Percentiles rank a stretch among this genome's conserved stretches.
phyloP scores from a whole-genome alignment of 2,797 vertebrate species.

The Manis pentadactyla region DNA sequence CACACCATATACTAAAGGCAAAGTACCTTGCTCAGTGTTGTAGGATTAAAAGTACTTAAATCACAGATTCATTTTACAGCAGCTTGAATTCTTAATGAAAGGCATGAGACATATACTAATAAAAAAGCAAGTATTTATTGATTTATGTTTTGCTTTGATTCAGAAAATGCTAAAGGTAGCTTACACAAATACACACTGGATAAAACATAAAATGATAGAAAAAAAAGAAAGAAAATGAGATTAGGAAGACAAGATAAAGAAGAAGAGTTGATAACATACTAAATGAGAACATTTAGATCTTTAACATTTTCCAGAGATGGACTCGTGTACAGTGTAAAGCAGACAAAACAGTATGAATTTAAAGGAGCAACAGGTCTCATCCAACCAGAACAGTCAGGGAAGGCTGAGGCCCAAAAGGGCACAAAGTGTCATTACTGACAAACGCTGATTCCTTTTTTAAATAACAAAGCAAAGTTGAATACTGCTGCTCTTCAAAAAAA shows the following conservation, averaged over 20 bases:
- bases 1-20: not conserved
- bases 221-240: not conserved
- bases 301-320: not conserved
- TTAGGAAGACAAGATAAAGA: not conserved
- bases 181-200: slow-evolving; percentile 1
- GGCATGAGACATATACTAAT: not conserved
- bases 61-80: not conserved
- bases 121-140: not conserved
- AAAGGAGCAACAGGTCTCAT: not conserved
- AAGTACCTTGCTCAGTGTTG: not conserved
- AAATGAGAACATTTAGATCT: not conserved
- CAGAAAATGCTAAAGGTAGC: not conserved
- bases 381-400: not conserved
- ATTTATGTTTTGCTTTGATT: slow-evolving; percentile 12
- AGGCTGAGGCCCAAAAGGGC: not conserved
- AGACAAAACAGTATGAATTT: not conserved
- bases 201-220: slow-evolving; percentile 6
- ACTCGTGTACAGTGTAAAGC: not conserved
- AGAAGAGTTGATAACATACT: not conserved
- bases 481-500: not conserved
- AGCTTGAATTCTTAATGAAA: not conserved
- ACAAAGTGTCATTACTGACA: not conserved
- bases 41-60: not conserved
- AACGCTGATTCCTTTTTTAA: not conserved
- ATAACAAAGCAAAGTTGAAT: not conserved